phyloP scores from a whole-genome alignment of 2,113 vertebrate genomes.

The Rhineura floridana region DNA sequence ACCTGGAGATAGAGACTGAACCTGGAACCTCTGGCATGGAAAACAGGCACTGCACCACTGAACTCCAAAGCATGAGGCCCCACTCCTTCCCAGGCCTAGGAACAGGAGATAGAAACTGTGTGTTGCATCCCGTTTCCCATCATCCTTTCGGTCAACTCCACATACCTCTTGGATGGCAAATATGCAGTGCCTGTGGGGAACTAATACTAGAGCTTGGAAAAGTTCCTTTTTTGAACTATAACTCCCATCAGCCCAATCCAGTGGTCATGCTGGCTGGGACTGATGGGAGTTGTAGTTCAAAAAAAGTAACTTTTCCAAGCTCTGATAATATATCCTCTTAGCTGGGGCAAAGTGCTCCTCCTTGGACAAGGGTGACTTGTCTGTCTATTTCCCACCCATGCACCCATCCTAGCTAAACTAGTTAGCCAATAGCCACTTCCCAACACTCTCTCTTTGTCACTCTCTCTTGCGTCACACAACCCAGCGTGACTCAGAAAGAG shows the following conservation, averaged over 20 bases:
- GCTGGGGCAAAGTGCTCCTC: background rate
- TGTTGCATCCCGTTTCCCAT: background rate
- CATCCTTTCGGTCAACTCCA: background rate
- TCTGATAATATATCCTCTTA: too few relatives aligned
- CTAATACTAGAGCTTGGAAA: too few relatives aligned
- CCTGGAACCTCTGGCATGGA: too few relatives aligned
- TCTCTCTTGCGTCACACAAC: background rate
- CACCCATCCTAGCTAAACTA: too few relatives aligned
- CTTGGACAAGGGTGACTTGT: background rate
- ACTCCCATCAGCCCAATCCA: too few relatives aligned
- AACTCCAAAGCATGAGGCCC: background rate
- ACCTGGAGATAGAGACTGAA: background rate
- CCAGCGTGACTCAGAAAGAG: background rate
- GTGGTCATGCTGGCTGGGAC: too few relatives aligned
- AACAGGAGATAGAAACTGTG: background rate
- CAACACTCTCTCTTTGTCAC: background rate
- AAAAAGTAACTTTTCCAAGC: too few relatives aligned
- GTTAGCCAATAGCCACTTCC: background rate
- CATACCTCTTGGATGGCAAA: background rate
- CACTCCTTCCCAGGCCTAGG: background rate
- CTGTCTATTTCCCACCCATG: background rate
- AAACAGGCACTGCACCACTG: too few relatives aligned
- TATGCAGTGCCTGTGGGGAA: too few relatives aligned
- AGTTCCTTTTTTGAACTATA: too few relatives aligned
- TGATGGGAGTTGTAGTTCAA: too few relatives aligned